phyloP scores from a whole-genome alignment of 2,888 invertebrate species.

The Agriopis leucophaearia region DNA sequence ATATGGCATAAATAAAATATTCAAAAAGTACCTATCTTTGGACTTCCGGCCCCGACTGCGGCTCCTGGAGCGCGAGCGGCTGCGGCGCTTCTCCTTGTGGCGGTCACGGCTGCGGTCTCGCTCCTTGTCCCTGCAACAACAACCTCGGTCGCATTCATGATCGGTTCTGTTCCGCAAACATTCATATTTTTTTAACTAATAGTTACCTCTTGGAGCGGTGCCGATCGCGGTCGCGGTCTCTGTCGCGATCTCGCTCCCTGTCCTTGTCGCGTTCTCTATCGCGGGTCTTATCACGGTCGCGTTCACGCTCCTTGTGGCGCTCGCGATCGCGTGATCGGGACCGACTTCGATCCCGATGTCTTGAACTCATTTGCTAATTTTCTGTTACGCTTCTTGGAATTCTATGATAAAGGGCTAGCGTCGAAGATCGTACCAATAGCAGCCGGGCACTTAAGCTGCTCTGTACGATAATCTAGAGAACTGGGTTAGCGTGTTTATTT shows the following conservation, averaged over 20 bases:
- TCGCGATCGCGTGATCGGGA: conserved; percentile 71
- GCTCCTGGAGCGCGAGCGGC: conserved; percentile 71
- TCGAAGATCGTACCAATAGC: not conserved
- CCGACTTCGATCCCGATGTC: conserved; percentile 77
- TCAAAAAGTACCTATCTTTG: conserved; percentile 71
- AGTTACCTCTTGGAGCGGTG: conserved; percentile 81
- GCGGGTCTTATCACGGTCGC: conserved; percentile 67
- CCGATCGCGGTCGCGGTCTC: conserved; percentile 71
- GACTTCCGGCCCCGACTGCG: conserved; percentile 76
- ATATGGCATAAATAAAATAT: too few relatives aligned
- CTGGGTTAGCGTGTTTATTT: too few relatives aligned
- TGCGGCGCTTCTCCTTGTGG: conserved; percentile 73
- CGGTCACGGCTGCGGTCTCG: conserved; percentile 73
- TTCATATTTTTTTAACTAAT: not conserved
- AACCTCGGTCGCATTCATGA: too few relatives aligned
- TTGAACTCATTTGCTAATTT: conserved; percentile 78
- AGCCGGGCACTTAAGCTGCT: too few relatives aligned
- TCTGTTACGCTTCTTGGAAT: not conserved
- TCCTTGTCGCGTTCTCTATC: conserved; percentile 83
- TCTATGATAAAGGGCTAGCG: not conserved
- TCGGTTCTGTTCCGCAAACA: not conserved
- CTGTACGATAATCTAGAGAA: too few relatives aligned
- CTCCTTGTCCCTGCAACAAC: conserved; percentile 53
- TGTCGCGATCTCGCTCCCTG: conserved; percentile 68
- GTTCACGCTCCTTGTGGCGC: conserved; percentile 63